Base-by-base conservation (phyloP, 37 sponge, comb jelly and placozoan genomes). In the Chondrilla cf. caribensis region DNA sequence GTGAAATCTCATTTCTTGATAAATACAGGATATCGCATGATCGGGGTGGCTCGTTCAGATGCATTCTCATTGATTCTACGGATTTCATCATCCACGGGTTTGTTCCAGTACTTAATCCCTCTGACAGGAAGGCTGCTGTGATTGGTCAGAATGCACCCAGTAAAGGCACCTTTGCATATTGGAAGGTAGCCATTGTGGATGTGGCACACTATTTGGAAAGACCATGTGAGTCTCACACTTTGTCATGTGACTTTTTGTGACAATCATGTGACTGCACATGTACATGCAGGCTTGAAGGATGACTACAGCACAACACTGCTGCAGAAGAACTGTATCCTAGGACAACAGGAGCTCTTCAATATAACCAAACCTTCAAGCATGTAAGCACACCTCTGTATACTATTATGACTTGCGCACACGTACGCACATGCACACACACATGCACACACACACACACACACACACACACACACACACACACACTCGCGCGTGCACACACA, bases 11-110 rank as follows among this genome's bases (percentile, higher is more conserved):
- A 51, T 24, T 26, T 51, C 5, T 19, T 47, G 11, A 47, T 47
- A 47, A 47, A 14, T 40, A 1, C 47, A 91, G 91, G 91, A 81
- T 91, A 55, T 91, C 91, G 25, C 87, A 91, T 79, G 80, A 91
- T 39, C 81, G 87, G 38, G 91, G 91, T 3, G 57, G 29, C 28
- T 91, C 85, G 51, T 91, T 91, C 77, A 19, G n/a, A 9, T 11
- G 54, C 25, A 40, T 51, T 19, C 35, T 21, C 0, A 19, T 87
- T 57, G 87, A 84, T 62, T 60, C 83, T 44, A 70, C 78, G 15
- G 47, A 29, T n/a, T 59, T 79, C 39, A 82, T 91, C 38, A n/a
- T 24, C 2, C 47, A 38, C n/a, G 44, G 76, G 44, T 73, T 73
- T 37, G 33, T 79, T 35, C 80, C 80, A 58, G 80, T 60, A 2